Evolutionary conservation across 2,888 invertebrate species (phyloP), one percentile per base, ranked within the genome.

Genomic region (Alentia gelatinosa): DNA sequence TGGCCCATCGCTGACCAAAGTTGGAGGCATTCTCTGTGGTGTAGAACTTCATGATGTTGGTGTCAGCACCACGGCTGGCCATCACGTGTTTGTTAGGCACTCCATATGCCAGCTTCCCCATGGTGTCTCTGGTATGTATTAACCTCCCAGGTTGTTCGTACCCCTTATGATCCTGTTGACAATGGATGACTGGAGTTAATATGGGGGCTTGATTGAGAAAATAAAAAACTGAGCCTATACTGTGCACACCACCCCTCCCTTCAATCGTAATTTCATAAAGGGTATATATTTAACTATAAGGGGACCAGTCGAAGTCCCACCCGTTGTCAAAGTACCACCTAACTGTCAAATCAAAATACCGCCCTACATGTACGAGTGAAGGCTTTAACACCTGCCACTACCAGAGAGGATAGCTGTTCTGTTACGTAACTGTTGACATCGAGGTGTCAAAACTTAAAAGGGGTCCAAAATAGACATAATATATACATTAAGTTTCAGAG

Each of bases 31-130:
- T 94, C 84, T 94, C 94, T 15, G 96, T 96, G 63, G 94, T 94
- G 93, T 96, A 96, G 92, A 96, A 96, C 91, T 96, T 96, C 95
- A 95, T 95, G 88, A 96, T 93, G 91, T 96, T 95, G 4, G 94
- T 95, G 92, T 96, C 96, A 23, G 95, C 95, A 4, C 96, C 96
- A 91, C 95, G 93, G 90, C 96, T 96, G 89, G 94, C 93, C 88
- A 94, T 93, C 74, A 96, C 94, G 92, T 96, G 96, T 39, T 93
- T 93, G 90, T 94, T 95, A 37, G 94, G 93, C 39, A 94, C 93
- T 19, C 96, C 96, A 89, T 93, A 93, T 89, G 95, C 95, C 91
- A 95, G 92, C 39, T 94, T 94, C 56, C 95, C 94, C 95, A 95
- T 95, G 79, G n/a, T 91, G 91, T 33, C 40, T 26, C 4, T 74